Conservation (phyloP, 2,797 vertebrate species). For the Cirrhinus mrigala region DNA sequence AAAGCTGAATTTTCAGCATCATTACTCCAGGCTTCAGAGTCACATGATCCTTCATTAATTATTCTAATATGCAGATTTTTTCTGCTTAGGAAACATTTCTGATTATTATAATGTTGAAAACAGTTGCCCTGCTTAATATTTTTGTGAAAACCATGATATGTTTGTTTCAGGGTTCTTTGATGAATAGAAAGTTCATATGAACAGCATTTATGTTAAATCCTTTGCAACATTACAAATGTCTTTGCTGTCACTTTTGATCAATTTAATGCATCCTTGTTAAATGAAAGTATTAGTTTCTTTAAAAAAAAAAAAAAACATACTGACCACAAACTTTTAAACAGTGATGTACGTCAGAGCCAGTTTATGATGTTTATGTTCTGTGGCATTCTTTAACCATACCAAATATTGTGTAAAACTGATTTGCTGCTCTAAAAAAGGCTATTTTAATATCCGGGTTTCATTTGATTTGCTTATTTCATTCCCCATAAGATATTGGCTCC, state of each 20-base stretch:
- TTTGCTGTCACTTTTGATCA: not conserved
- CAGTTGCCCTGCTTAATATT: not conserved
- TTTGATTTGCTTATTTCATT: not conserved
- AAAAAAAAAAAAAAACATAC: not conserved
- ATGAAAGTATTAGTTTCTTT: not conserved
- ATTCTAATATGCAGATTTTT: not conserved
- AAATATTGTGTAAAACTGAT: no score
- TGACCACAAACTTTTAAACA: not conserved
- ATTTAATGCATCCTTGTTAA: not conserved
- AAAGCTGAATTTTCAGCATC: not conserved
- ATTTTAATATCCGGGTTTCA: not conserved
- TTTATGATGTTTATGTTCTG: not conserved
- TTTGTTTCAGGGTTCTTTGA: not conserved
- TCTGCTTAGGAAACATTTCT: not conserved
- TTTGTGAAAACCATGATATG: not conserved
- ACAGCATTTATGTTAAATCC: not conserved
- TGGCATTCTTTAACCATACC: no score
- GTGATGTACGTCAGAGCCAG: not conserved
- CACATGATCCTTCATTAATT: not conserved
- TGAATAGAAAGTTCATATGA: not conserved
- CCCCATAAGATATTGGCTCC: not conserved
- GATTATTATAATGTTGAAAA: not conserved
- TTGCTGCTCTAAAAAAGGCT: not conserved
- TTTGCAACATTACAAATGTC: not conserved
- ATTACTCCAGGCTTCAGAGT: not conserved